phyloP scores from a whole-genome alignment of 64 coral and sea anemone species.

The Pocillopora damicornis region DNA sequence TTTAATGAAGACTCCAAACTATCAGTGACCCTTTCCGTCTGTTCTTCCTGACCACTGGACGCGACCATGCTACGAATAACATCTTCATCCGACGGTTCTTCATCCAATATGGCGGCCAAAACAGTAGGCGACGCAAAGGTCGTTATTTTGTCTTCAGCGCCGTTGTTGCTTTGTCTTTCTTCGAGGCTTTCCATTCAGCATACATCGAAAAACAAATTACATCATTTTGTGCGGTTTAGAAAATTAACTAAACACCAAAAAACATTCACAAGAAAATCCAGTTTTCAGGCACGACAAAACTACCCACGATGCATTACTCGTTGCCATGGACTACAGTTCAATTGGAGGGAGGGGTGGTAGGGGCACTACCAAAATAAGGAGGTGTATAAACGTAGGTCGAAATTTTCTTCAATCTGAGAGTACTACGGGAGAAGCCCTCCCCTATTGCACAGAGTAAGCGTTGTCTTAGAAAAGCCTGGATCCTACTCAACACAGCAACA shows the following conservation, averaged over 20 bases:
- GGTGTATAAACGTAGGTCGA: too few relatives aligned
- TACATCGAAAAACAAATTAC: background rate
- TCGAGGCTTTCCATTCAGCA: conserved; percentile 17
- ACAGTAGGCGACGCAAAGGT: conserved; percentile 76
- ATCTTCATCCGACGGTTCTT: background rate
- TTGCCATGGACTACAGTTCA: background rate
- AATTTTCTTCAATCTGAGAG: too few relatives aligned
- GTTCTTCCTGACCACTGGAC: background rate
- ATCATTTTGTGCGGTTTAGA: background rate
- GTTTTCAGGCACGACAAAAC: background rate
- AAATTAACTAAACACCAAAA: too few relatives aligned
- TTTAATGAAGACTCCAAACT: conserved; percentile 5
- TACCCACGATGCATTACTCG: conserved; percentile 7
- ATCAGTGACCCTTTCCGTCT: background rate
- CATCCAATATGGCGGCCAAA: conserved; percentile 85
- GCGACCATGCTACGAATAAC: background rate
- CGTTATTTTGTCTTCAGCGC: conserved; percentile 46
- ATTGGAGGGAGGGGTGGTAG: background rate
- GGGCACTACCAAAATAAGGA: too few relatives aligned
- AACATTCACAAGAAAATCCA: background rate
- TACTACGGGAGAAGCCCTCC: background rate
- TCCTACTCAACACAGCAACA: too few relatives aligned
- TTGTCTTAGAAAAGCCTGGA: too few relatives aligned
- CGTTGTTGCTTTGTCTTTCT: background rate
- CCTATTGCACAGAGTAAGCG: too few relatives aligned